Conservation (phyloP, 2,113 vertebrate genomes). For the Dolichotis patagonum region DNA sequence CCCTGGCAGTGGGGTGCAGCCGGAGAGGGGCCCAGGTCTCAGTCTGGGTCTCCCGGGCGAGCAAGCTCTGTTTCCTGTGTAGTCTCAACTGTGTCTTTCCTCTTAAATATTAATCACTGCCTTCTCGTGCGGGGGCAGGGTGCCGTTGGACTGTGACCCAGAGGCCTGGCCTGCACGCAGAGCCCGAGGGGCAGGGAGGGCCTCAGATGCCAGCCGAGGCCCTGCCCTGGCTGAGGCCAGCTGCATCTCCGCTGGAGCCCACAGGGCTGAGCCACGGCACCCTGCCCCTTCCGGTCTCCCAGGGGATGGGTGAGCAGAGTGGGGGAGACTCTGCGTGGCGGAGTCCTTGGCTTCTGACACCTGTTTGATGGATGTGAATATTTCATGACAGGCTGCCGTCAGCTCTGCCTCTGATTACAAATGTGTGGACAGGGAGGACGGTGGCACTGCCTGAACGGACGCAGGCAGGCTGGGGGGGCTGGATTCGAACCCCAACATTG, state of each 20-base stretch:
- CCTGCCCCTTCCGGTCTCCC: background rate
- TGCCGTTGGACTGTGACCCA: slow-evolving; percentile 71
- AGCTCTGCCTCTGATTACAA: background rate
- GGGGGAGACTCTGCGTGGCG: background rate
- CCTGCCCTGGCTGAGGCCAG: slow-evolving; percentile 43
- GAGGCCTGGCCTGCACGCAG: slow-evolving; percentile 68
- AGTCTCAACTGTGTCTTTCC: slow-evolving; percentile 82
- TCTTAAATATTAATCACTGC: slow-evolving; percentile 83
- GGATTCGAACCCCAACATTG: no score
- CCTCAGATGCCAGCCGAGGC: background rate
- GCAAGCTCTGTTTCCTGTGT: slow-evolving; percentile 57
- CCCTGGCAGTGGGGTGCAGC: background rate
- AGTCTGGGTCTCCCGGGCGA: accelerated
- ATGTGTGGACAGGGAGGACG: background rate
- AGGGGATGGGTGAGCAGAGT: background rate
- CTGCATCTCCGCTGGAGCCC: background rate
- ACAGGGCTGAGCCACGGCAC: background rate
- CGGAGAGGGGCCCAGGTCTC: background rate
- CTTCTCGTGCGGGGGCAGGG: slow-evolving; percentile 61
- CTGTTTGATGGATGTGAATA: background rate
- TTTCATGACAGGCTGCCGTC: background rate
- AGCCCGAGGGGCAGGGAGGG: slow-evolving; percentile 42
- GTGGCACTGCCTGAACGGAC: accelerated
- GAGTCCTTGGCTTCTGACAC: background rate
- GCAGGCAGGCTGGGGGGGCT: background rate